A percentile compares a stretch with the other conserved stretches of the same genome.
Conservation (phyloP, 2,797 vertebrate species). For the Alexandromys oeconomus region DNA sequence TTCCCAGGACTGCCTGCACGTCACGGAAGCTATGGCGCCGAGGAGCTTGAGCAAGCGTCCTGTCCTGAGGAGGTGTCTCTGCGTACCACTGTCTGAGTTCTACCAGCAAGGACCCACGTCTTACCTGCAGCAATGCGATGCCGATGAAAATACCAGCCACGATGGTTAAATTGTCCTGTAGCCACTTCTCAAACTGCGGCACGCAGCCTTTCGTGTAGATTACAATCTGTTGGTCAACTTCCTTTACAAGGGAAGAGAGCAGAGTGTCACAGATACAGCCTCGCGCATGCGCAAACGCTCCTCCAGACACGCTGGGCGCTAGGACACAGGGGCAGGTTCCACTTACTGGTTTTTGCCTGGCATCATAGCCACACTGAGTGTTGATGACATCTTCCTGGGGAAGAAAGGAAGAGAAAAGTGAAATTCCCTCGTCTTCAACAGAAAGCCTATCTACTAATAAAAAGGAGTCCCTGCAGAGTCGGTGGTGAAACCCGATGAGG, state of each 20-base stretch:
- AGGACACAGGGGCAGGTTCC: neutral
- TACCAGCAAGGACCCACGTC: neutral
- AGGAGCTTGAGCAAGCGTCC: neutral
- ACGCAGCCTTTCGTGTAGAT: conserved; percentile 99
- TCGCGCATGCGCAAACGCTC: neutral
- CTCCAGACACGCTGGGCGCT: neutral
- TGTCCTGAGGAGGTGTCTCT: neutral
- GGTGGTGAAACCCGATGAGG: too few relatives aligned
- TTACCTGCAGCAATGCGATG: conserved; percentile 97
- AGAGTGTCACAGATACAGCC: conserved; percentile 68
- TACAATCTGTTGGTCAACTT: conserved; percentile 96
- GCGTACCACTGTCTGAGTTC: neutral
- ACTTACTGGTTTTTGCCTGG: conserved; percentile 97
- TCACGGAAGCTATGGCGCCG: neutral
- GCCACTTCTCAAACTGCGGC: conserved; percentile 99
- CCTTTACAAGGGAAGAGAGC: conserved; percentile 88
- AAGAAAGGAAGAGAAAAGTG: conserved; percentile 73
- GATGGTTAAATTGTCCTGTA: conserved; percentile 99
- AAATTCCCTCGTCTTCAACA: neutral
- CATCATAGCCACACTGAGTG: conserved; percentile 99
- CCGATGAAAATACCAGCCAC: conserved; percentile 99
- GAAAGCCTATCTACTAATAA: neutral
- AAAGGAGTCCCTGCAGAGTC: neutral
- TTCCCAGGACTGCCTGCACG: neutral
- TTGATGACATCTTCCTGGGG: conserved; percentile 99